These are phyloP conservation scores for Herminia tarsipennalis DNA, from an alignment of 2,888 invertebrate genomes.

Conservation along the genomic window DNA sequence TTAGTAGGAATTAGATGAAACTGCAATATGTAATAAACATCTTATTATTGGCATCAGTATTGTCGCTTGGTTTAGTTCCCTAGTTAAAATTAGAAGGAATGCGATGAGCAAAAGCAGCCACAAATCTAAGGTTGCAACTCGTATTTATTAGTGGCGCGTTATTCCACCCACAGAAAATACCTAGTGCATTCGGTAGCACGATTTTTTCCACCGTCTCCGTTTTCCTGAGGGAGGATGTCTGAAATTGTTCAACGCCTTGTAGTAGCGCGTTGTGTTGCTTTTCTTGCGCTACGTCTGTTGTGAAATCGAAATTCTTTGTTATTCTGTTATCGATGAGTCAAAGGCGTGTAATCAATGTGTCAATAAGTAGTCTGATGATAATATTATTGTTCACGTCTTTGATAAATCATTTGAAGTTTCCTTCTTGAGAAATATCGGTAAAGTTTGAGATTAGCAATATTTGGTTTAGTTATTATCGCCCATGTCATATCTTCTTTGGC, in stretches of 20 bases:
- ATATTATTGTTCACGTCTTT: background rate
- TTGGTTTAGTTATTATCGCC: too few species aligned
- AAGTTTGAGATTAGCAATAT: too few species aligned
- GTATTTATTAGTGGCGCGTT: constrained; percentile 43
- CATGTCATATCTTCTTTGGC: too few species aligned
- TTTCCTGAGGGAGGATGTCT: constrained; percentile 90
- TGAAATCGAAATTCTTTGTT: constrained; percentile 43
- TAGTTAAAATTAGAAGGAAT: constrained; percentile 43
- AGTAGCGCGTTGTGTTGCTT: constrained; percentile 91
- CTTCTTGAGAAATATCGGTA: too few species aligned
- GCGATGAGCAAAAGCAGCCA: constrained; percentile 49
- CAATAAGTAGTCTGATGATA: constrained; percentile 6
- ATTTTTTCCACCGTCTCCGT: constrained; percentile 93
- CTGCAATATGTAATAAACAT: constrained; percentile 31
- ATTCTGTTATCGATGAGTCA: constrained; percentile 26
- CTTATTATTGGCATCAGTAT: constrained; percentile 26
- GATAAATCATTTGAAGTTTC: background rate
- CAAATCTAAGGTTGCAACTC: constrained; percentile 41
- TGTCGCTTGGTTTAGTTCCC: constrained; percentile 39
- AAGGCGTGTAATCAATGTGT: constrained; percentile 13
- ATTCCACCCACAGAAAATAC: constrained; percentile 79
- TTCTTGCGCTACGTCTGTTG: constrained; percentile 90
- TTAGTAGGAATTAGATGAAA: constrained; percentile 40
- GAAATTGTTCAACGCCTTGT: constrained; percentile 91
- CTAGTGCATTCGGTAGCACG: constrained; percentile 93